These are phyloP conservation scores for Trilocha varians DNA, from an alignment of 2,888 invertebrate genomes.

Conservation along the genomic window DNA sequence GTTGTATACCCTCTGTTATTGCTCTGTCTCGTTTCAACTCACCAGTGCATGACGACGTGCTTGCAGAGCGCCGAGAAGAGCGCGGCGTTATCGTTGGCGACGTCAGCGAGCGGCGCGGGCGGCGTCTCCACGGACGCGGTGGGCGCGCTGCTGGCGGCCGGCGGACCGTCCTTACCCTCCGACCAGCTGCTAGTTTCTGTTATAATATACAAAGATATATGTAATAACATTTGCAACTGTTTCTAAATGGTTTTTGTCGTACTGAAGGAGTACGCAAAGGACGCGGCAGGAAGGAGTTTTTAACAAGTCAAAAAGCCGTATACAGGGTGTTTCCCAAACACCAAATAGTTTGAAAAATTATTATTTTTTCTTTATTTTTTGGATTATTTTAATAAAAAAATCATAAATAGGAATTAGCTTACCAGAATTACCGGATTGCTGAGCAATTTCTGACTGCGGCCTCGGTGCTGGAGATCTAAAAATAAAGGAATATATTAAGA, in stretches of 20 bases:
- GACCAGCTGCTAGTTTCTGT: conserved; percentile 59
- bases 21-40: conserved; percentile 3
- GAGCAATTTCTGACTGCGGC: conserved; percentile 45
- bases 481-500: conserved; percentile 4
- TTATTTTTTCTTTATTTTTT: too few relatives aligned
- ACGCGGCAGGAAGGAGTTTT: too few relatives aligned
- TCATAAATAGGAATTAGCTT: conserved; percentile 2
- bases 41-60: conserved; percentile 55
- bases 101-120: conserved; percentile 28
- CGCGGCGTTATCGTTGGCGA: conserved; percentile 50
- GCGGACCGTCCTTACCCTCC: conserved; percentile 45
- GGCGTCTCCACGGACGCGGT: conserved; percentile 17
- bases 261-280: too few relatives aligned
- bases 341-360: too few relatives aligned
- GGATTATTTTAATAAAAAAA: too few relatives aligned
- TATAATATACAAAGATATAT: background rate
- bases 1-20: background rate
- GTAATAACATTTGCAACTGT: background rate
- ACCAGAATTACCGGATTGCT: conserved; percentile 53
- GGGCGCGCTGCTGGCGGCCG: conserved; percentile 15
- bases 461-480: conserved; percentile 49
- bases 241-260: background rate
- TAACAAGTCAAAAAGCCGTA: too few relatives aligned
- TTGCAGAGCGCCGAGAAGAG: conserved; percentile 55
- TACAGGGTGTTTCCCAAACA: too few relatives aligned